These are phyloP conservation scores for Sebastes kiyomatsui DNA, from an alignment of 2,797 vertebrate genomes.

Conservation along the genomic window DNA sequence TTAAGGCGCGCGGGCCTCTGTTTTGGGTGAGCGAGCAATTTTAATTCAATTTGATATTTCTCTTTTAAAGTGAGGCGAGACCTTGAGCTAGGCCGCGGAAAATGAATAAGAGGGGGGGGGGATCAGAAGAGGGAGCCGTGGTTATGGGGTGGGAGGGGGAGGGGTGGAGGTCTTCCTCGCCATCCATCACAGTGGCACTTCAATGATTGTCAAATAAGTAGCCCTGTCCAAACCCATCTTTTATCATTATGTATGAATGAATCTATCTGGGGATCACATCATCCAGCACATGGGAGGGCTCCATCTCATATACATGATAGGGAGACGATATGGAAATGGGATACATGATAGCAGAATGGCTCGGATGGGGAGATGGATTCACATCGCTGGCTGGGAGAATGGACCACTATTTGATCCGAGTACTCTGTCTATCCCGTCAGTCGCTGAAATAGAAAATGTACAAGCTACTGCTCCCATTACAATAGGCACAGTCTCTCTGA, in stretches of 20 bases:
- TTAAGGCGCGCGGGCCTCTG: constrained; percentile 70
- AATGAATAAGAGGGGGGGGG: constrained; percentile 61
- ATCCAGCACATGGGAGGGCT: constrained; percentile 70
- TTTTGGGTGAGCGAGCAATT: constrained; percentile 82
- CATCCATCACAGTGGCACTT: constrained; percentile 81
- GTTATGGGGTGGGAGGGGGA: constrained; percentile 57
- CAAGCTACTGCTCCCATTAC: constrained; percentile 27
- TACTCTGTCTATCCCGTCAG: constrained; percentile 28
- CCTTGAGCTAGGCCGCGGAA: constrained; percentile 68
- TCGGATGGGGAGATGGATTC: constrained; percentile 60
- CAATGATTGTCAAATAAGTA: constrained; percentile 85
- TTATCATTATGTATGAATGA: constrained; percentile 82
- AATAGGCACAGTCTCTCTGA: constrained; percentile 6
- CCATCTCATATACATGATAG: constrained; percentile 75
- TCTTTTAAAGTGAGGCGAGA: constrained; percentile 75
- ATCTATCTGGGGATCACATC: constrained; percentile 79
- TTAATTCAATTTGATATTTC: constrained; percentile 83
- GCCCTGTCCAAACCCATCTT: constrained; percentile 81
- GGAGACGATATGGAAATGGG: constrained; percentile 73
- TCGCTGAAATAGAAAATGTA: constrained; percentile 43
- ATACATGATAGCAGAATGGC: constrained; percentile 62
- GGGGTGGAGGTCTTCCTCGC: constrained; percentile 56
- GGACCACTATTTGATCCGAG: constrained; percentile 57
- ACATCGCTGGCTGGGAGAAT: constrained; percentile 52
- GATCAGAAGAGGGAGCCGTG: constrained; percentile 60